Evolutionary conservation across 2,113 vertebrate genomes (phyloP).

Genomic region (Chunga burmeisteri): DNA sequence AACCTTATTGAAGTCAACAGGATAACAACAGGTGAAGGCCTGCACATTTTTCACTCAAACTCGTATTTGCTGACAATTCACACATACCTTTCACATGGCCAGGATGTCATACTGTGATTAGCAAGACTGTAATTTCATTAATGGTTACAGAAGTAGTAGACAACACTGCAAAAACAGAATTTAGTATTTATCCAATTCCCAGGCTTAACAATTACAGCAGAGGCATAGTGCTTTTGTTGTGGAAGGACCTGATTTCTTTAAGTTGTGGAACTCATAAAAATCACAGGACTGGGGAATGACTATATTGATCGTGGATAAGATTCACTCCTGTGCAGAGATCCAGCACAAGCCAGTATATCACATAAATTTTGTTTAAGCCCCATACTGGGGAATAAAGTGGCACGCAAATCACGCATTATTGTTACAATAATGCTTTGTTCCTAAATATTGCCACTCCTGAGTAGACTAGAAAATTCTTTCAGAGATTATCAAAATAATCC

Average conservation of each 20-base stretch:
- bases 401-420: background rate
- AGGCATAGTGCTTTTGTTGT: background rate
- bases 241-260: background rate
- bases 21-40: background rate
- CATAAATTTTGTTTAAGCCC: background rate
- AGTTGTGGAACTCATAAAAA: background rate
- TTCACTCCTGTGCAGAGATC: slow-evolving; percentile 53
- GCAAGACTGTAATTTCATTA: background rate
- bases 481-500: background rate
- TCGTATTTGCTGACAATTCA: background rate
- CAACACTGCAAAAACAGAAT: background rate
- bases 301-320: background rate
- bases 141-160: background rate
- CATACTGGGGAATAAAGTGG: background rate
- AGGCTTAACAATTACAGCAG: background rate
- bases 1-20: background rate
- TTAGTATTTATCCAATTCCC: background rate
- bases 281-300: background rate
- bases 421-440: background rate
- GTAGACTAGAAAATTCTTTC: background rate
- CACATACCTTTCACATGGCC: background rate
- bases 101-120: background rate
- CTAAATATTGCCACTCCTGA: background rate
- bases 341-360: slow-evolving; percentile 40
- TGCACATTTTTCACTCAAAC: background rate